Evolutionary conservation across 2,888 invertebrate species (phyloP).

Genomic region (Pandemis heparana): DNA sequence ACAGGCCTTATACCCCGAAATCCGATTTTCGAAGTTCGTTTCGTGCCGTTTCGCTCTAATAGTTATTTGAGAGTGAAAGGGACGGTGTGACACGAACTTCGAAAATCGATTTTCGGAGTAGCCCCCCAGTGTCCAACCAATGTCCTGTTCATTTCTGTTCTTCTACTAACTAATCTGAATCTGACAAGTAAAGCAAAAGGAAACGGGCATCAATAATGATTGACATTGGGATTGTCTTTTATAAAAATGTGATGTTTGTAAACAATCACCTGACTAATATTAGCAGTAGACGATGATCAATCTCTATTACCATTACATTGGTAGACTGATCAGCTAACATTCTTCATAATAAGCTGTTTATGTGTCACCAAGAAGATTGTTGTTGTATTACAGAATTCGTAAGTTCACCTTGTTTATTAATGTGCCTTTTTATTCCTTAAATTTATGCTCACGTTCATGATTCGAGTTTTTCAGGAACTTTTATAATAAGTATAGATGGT

Average conservation of each 20-base stretch:
- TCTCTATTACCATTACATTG: conserved; percentile 11
- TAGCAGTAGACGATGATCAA: conserved; percentile 23
- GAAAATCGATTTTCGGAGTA: too few relatives aligned
- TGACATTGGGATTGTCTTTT: neutral
- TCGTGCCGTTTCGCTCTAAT: too few relatives aligned
- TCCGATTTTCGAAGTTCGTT: too few relatives aligned
- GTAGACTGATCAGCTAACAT: conserved; percentile 11
- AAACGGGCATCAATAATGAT: too few relatives aligned
- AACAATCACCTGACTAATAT: conserved; percentile 1
- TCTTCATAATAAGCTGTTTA: neutral
- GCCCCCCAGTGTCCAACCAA: too few relatives aligned
- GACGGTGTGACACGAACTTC: too few relatives aligned
- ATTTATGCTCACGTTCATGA: neutral
- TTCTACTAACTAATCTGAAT: too few relatives aligned
- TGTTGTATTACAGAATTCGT: conserved; percentile 3
- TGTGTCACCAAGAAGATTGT: conserved; percentile 1
- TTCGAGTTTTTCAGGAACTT: neutral
- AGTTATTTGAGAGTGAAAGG: too few relatives aligned
- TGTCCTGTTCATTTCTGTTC: too few relatives aligned
- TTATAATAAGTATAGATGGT: neutral
- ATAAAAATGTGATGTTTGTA: conserved; percentile 16
- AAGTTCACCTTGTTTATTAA: conserved; percentile 2
- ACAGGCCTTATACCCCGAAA: too few relatives aligned
- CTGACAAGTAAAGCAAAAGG: neutral
- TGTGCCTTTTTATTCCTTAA: neutral